Base-by-base conservation (phyloP, 2,797 vertebrate species). In the Betta splendens region DNA sequence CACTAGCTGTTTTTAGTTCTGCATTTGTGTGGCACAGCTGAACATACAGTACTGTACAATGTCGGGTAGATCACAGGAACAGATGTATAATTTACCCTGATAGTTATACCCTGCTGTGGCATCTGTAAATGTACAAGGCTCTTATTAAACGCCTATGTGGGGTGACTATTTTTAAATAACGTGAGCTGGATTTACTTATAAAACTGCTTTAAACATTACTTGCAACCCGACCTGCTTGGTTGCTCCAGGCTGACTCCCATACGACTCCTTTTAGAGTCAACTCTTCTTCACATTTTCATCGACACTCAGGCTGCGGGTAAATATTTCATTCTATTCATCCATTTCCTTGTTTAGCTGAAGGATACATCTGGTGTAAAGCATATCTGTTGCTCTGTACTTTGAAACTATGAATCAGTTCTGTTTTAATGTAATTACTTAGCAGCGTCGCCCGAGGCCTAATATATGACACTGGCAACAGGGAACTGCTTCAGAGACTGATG, bases 51-150 rank as follows among this genome's bases (percentile, higher is more conserved):
- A n/a, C n/a, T 7, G 23, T 20, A 17, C 10, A 13, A 26, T 43
- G 25, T 32, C 26, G 20, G 56, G 44, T 58, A 26, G 55, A 67
- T 65, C 43, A 57, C 0, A 3, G 13, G 26, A 56, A 38, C 39
- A 51, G 50, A 46, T 39, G 18, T 23, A 59, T 61, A 28, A 37
- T 65, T 75, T 67, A 50, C 48, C 49, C 13, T 11, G 58, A 63
- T 69, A 53, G 15, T 33, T 58, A 33, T 49, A 72, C 62, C 54
- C 46, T 21, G 56, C 69, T 39, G 45, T 47, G 23, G 26, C 32
- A 43, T 44, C 73, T 68, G 42, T 58, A 80, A 75, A 81, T 81
- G 75, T 51, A 73, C 15, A 65, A 60, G 31, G 5, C 31, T 2
- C 45, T 72, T 54, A 74, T 75, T 74, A 69, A 67, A 20, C 17